phyloP scores from a whole-genome alignment of 2,888 invertebrate species.

The Drosophila nigricruria region DNA sequence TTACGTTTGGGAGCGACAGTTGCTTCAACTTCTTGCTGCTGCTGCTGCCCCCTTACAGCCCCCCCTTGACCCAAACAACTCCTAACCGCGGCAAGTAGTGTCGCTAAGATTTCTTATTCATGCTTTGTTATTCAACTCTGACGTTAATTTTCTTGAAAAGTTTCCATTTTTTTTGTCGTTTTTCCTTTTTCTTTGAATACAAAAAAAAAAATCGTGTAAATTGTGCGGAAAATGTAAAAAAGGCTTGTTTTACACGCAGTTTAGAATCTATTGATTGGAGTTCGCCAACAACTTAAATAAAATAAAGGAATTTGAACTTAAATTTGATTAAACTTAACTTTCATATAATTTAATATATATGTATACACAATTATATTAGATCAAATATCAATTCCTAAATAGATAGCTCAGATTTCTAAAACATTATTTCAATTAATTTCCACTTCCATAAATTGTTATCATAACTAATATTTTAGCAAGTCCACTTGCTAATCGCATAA shows the following conservation, averaged over 20 bases:
- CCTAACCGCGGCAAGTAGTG: slow-evolving; percentile 42
- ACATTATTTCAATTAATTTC: not conserved
- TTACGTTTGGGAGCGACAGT: slow-evolving; percentile 67
- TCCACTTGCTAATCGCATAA: slow-evolving; percentile 1
- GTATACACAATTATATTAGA: too few species aligned
- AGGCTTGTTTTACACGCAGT: slow-evolving; percentile 53
- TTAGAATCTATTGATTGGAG: slow-evolving; percentile 21
- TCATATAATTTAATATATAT: not conserved
- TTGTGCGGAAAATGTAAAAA: slow-evolving; percentile 21
- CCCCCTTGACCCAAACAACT: not conserved
- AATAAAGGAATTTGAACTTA: not conserved
- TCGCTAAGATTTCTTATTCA: slow-evolving; percentile 71
- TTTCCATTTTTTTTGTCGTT: slow-evolving; percentile 23
- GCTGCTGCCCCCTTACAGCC: slow-evolving; percentile 3
- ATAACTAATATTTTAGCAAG: not conserved
- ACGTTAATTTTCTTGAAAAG: slow-evolving; percentile 75
- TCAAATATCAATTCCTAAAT: not conserved
- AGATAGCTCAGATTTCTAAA: not conserved
- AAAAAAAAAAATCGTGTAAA: slow-evolving; percentile 43
- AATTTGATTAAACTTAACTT: not conserved
- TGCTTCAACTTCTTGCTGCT: slow-evolving; percentile 34
- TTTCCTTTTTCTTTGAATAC: slow-evolving; percentile 17
- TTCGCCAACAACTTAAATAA: not conserved
- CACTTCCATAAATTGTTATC: not conserved
- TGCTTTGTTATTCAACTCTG: slow-evolving; percentile 74